A percentile compares a stretch with the other conserved stretches of the same genome.
Evolutionary conservation across 2,888 invertebrate species (phyloP).

Genomic region (Notodromas monacha): DNA sequence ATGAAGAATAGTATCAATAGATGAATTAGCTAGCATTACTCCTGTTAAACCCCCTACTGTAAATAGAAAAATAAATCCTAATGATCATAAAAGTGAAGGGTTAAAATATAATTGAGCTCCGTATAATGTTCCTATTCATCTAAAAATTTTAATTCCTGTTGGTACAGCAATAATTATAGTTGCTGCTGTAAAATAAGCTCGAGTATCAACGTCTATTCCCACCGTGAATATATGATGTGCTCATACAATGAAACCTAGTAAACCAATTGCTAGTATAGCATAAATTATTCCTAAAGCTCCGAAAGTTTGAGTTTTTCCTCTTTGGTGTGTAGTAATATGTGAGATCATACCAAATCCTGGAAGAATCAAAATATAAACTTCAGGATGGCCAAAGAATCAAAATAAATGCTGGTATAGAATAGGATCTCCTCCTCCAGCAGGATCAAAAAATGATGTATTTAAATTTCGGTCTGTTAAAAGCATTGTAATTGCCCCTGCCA

Average conservation of each 20-base stretch:
- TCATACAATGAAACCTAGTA: slow-evolving; percentile 50
- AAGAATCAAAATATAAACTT: slow-evolving; percentile 55
- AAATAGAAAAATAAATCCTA: slow-evolving; percentile 45
- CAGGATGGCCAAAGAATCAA: slow-evolving; percentile 59
- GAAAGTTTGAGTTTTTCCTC: slow-evolving; percentile 37
- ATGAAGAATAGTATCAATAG: slow-evolving; percentile 38
- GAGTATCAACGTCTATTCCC: slow-evolving; percentile 47
- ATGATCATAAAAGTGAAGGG: slow-evolving; percentile 26
- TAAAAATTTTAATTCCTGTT: slow-evolving; percentile 51
- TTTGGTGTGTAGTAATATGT: slow-evolving; percentile 38
- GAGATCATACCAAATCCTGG: slow-evolving; percentile 50
- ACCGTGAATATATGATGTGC: slow-evolving; percentile 57
- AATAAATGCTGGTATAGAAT: slow-evolving; percentile 49
- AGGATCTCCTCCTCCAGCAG: slow-evolving; percentile 41
- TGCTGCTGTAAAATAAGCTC: slow-evolving; percentile 48
- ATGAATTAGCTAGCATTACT: slow-evolving; percentile 30
- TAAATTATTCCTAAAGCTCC: slow-evolving; percentile 40
- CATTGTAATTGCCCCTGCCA: slow-evolving; percentile 48
- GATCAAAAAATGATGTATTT: slow-evolving; percentile 48
- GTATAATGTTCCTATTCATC: slow-evolving; percentile 34
- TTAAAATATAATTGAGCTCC: slow-evolving; percentile 27
- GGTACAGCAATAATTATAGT: slow-evolving; percentile 60
- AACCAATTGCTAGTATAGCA: slow-evolving; percentile 43
- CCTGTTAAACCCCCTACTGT: slow-evolving; percentile 36
- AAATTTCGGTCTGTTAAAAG: slow-evolving; percentile 41